Evolutionary conservation across 2,797 vertebrate genomes (phyloP).

Genomic region (Amniataba percoides): DNA sequence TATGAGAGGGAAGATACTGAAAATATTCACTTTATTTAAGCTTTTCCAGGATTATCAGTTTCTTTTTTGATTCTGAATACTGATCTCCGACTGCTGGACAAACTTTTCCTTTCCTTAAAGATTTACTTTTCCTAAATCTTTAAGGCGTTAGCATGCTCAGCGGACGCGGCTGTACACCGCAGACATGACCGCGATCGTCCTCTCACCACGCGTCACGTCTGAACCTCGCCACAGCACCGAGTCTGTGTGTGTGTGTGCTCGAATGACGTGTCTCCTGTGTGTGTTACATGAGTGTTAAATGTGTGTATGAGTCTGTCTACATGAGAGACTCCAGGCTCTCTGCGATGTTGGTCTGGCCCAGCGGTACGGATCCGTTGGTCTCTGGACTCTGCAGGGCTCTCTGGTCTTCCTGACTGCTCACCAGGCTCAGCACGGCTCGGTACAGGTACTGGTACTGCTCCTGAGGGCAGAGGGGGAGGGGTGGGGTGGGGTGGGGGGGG

Average conservation of each 20-base stretch:
- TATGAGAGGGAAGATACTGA: no score
- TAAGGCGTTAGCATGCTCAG: conserved; percentile 31
- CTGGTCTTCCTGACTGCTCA: conserved; percentile 95
- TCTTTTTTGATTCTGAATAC: background rate
- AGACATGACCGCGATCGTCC: background rate
- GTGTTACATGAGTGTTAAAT: background rate
- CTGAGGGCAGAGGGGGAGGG: conserved; percentile 80
- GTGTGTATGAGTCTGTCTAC: conserved; percentile 76
- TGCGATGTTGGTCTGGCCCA: conserved; percentile 86
- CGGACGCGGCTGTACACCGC: conserved; percentile 16
- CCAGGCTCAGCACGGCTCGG: conserved; percentile 94
- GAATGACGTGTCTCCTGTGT: background rate
- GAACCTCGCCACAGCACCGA: background rate
- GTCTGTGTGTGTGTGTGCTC: background rate
- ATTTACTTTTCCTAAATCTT: no score
- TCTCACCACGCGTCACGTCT: background rate
- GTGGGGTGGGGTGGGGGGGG: no score
- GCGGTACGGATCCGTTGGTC: conserved; percentile 91
- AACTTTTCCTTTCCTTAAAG: no score
- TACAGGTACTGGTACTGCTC: conserved; percentile 98
- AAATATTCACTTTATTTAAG: no score
- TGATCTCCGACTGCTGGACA: conserved; percentile 6
- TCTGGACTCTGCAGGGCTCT: conserved; percentile 90
- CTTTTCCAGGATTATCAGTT: background rate
- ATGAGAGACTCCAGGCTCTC: conserved; percentile 98